Evolutionary conservation across 2,113 vertebrate species (phyloP).

Genomic region (Grammomys surdaster): DNA sequence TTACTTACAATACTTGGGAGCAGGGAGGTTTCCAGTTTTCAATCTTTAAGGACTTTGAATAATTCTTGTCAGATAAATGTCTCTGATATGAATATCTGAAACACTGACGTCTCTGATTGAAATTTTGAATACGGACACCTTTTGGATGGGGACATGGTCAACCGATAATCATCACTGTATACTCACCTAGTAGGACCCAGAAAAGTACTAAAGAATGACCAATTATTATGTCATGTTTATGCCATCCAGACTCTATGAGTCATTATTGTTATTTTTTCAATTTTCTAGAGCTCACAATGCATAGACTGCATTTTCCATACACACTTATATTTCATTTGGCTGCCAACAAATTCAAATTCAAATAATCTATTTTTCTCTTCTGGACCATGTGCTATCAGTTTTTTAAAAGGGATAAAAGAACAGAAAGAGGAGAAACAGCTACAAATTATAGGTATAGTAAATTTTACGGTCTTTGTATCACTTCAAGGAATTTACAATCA

Average conservation of each 20-base stretch:
- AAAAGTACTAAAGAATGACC: neutral
- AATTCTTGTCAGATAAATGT: neutral
- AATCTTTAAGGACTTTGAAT: neutral
- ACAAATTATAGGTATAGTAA: slow-evolving; percentile 25
- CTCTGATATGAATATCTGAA: neutral
- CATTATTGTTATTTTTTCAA: neutral
- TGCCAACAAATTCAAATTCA: slow-evolving; percentile 23
- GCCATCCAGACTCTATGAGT: neutral
- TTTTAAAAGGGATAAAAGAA: neutral
- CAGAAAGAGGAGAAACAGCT: neutral
- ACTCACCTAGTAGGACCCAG: neutral
- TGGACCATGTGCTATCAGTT: neutral
- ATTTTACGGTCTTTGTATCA: neutral
- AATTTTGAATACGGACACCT: neutral
- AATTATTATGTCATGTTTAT: neutral
- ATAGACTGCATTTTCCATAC: neutral
- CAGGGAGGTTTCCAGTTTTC: neutral
- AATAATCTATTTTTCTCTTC: neutral
- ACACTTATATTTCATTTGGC: neutral
- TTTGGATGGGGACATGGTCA: neutral
- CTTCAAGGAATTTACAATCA: slow-evolving; percentile 50
- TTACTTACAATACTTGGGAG: neutral
- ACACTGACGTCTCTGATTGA: neutral
- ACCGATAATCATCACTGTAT: neutral
- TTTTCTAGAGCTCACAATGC: neutral